phyloP scores from a whole-genome alignment of 1,140 invertebrate genomes.

The Brachionus paranguensis region DNA sequence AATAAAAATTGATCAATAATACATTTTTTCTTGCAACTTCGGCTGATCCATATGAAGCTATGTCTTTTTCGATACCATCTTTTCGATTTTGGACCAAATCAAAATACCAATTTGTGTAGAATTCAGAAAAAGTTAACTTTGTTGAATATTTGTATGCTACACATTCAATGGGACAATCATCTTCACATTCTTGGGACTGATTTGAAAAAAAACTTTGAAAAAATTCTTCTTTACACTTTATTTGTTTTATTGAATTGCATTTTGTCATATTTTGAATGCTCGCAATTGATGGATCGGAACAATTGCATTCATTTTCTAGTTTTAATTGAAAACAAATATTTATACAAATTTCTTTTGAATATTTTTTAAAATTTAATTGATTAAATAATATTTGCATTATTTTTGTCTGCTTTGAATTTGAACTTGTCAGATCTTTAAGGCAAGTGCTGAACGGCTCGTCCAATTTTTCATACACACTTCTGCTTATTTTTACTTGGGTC shows the following conservation, averaged over 20 bases:
- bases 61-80: neutral
- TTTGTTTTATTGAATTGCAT: neutral
- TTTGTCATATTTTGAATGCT: neutral
- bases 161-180: neutral
- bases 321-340: neutral
- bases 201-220: constrained; percentile 19
- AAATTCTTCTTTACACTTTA: neutral
- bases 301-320: neutral
- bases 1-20: neutral
- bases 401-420: neutral
- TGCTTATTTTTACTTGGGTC: neutral
- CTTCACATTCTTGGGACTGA: neutral
- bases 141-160: neutral
- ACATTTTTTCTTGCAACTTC: neutral
- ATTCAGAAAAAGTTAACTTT: neutral
- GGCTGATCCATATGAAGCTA: neutral
- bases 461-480: neutral
- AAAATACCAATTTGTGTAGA: neutral
- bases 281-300: constrained; percentile 4
- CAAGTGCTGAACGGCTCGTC: neutral
- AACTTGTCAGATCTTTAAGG: neutral
- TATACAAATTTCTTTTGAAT: neutral
- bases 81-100: neutral
- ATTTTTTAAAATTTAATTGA: neutral
- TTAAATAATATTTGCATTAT: constrained; percentile 9